Conservation (phyloP, 2,888 invertebrate species). For the Diaprepes abbreviatus region DNA sequence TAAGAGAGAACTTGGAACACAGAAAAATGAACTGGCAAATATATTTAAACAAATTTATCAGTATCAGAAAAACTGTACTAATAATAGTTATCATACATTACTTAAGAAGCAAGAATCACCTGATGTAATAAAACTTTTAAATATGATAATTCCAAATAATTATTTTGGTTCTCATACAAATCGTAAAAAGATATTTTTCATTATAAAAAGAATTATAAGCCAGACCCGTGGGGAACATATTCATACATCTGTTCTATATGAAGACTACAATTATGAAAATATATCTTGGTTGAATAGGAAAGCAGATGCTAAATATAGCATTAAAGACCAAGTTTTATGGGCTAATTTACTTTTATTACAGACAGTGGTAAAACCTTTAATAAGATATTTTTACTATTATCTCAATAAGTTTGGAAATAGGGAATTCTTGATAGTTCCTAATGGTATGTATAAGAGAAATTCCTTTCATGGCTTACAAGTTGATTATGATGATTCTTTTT, state of each 20-base stretch:
- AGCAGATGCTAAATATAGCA: background rate
- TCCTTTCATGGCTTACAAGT: no score
- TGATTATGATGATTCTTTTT: no score
- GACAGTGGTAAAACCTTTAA: constrained; percentile 37
- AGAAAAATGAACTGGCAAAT: constrained; percentile 3
- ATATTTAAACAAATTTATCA: background rate
- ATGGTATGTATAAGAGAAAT: constrained; percentile 15
- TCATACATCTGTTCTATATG: constrained; percentile 26
- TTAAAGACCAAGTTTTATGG: background rate
- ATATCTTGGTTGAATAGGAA: constrained; percentile 24
- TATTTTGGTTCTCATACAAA: constrained; percentile 36
- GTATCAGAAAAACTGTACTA: background rate
- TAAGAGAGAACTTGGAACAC: background rate
- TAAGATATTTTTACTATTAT: constrained; percentile 29
- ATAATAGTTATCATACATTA: background rate
- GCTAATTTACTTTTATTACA: constrained; percentile 36
- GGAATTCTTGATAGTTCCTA: constrained; percentile 3
- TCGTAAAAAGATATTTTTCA: constrained; percentile 24
- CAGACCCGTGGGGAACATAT: constrained; percentile 35
- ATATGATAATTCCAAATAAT: constrained; percentile 7
- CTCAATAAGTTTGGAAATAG: constrained; percentile 11
- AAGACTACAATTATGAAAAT: constrained; percentile 15
- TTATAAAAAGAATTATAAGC: constrained; percentile 35
- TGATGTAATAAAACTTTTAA: background rate
- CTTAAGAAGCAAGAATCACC: background rate